Percentiles rank a stretch among this genome's conserved stretches.
Conservation (phyloP, 2,113 vertebrate species). For the Varanus komodoensis region DNA sequence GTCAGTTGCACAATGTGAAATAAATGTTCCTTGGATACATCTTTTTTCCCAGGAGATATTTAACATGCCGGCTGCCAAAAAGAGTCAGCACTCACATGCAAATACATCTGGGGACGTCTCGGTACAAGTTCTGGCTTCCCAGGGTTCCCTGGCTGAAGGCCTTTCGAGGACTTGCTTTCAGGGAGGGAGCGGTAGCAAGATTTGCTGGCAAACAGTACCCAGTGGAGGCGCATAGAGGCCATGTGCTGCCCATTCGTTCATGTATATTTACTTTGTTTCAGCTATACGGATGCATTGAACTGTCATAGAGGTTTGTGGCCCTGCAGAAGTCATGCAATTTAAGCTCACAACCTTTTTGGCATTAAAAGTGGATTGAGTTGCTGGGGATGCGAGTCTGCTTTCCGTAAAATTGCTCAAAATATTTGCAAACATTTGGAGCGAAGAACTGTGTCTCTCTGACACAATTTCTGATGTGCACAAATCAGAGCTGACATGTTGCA, state of each 20-base stretch:
- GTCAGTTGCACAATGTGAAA: conserved; percentile 36
- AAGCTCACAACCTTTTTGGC: too few relatives aligned
- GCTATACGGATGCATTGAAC: neutral
- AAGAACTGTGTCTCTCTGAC: too few relatives aligned
- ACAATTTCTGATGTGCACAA: too few relatives aligned
- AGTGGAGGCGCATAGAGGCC: neutral
- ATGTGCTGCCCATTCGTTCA: neutral
- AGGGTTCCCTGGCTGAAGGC: neutral
- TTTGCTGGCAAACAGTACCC: neutral
- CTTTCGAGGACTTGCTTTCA: neutral
- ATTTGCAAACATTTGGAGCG: too few relatives aligned
- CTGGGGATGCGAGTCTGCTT: too few relatives aligned
- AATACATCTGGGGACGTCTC: neutral
- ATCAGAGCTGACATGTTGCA: too few relatives aligned
- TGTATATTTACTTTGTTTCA: neutral
- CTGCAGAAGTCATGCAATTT: too few relatives aligned
- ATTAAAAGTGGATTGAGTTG: too few relatives aligned
- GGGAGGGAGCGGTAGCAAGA: neutral
- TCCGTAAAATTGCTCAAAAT: too few relatives aligned
- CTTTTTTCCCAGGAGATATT: conserved; percentile 10
- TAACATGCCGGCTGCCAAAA: conserved; percentile 4
- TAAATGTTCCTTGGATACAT: conserved; percentile 42
- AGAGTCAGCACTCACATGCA: neutral
- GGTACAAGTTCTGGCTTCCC: neutral
- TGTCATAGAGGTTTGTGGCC: too few relatives aligned